phyloP scores from a whole-genome alignment of 1,140 invertebrate species.

The Meloidogyne exigua region DNA sequence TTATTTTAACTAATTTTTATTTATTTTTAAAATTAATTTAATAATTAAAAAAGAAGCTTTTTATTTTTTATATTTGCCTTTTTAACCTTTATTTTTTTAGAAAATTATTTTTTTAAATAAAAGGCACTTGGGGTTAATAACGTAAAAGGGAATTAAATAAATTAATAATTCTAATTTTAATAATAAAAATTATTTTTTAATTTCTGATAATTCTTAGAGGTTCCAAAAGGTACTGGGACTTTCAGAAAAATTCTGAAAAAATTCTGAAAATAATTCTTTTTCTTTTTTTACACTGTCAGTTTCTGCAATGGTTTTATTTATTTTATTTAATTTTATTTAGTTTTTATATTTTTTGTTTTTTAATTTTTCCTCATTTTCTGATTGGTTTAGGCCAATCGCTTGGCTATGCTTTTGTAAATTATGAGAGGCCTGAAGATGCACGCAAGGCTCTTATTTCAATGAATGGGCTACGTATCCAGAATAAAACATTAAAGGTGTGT shows the following conservation, averaged over 20 bases:
- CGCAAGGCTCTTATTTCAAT: slow-evolving; percentile 95
- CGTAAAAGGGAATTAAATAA: too few species aligned
- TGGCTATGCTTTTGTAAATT: slow-evolving; percentile 98
- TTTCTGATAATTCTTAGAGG: too few species aligned
- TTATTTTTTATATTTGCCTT: neutral
- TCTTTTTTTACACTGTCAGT: slow-evolving; percentile 7
- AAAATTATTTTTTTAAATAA: neutral
- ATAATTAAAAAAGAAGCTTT: slow-evolving; percentile 13
- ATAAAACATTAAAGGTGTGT: slow-evolving; percentile 95
- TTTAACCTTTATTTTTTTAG: neutral
- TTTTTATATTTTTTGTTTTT: slow-evolving; percentile 16
- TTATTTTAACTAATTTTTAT: too few species aligned
- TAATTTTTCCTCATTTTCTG: slow-evolving; percentile 8
- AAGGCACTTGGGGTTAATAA: too few species aligned
- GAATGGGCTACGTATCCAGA: slow-evolving; percentile 92
- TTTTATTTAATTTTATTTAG: slow-evolving; percentile 38
- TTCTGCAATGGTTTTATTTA: slow-evolving; percentile 18
- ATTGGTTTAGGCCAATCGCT: slow-evolving; percentile 84
- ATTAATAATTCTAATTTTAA: too few species aligned
- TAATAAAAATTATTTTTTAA: too few species aligned
- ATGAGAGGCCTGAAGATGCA: slow-evolving; percentile 90
- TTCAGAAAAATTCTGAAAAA: neutral
- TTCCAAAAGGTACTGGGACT: too few species aligned
- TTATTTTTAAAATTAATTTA: neutral
- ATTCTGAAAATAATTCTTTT: too few species aligned